Conservation (phyloP, 2,888 invertebrate species). For the Piscicola geometra region DNA sequence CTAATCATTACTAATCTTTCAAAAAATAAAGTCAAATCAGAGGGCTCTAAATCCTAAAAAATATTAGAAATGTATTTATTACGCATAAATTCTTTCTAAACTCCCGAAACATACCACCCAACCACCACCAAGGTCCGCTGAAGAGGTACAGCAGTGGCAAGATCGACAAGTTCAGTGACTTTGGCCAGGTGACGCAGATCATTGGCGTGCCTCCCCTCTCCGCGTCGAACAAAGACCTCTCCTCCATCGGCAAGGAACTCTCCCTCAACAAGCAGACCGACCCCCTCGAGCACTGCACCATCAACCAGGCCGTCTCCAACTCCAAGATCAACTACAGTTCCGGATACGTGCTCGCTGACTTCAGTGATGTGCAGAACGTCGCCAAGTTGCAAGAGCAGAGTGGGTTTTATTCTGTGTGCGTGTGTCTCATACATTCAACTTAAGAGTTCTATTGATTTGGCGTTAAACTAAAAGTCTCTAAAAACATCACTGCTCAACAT, state of each 20-base stretch:
- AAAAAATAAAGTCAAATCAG: too few relatives aligned
- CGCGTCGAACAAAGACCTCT: slow-evolving; percentile 9
- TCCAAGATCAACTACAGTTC: neutral
- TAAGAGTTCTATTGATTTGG: too few relatives aligned
- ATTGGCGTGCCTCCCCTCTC: slow-evolving; percentile 16
- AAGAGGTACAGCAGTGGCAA: slow-evolving; percentile 3
- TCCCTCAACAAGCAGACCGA: neutral
- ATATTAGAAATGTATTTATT: too few relatives aligned
- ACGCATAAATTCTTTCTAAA: too few relatives aligned
- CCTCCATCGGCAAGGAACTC: slow-evolving; percentile 10
- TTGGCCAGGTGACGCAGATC: slow-evolving; percentile 2
- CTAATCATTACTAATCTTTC: too few relatives aligned
- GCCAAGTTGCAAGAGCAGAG: slow-evolving; percentile 21
- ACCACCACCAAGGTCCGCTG: neutral
- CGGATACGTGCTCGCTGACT: slow-evolving; percentile 4
- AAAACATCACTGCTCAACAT: too few relatives aligned
- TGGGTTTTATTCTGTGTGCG: slow-evolving; percentile 3
- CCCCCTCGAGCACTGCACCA: too few relatives aligned
- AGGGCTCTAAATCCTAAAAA: too few relatives aligned
- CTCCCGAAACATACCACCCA: neutral
- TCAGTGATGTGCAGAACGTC: slow-evolving; percentile 14
- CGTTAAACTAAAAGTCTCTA: too few relatives aligned
- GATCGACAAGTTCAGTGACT: neutral
- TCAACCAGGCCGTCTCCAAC: neutral
- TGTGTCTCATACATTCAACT: too few relatives aligned